Conservation (phyloP, 2,113 vertebrate genomes). For the Lonchura striata region DNA sequence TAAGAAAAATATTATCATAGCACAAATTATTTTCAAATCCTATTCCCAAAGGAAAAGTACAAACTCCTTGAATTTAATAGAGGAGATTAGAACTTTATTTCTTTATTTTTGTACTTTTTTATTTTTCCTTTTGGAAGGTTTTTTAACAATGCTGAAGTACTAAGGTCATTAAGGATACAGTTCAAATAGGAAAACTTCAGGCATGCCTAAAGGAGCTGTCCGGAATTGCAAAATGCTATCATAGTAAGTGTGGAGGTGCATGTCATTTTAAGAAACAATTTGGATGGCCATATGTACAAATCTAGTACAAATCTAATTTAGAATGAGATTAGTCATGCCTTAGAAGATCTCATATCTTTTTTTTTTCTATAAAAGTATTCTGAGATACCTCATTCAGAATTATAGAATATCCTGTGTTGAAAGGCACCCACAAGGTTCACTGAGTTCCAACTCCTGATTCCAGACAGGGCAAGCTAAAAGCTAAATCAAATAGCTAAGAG, state of each 20-base stretch:
- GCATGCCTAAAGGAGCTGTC: neutral
- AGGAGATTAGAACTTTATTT: neutral
- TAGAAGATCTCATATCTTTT: neutral
- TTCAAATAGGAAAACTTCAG: neutral
- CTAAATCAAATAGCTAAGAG: neutral
- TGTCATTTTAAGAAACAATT: neutral
- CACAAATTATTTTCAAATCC: neutral
- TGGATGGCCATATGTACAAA: neutral
- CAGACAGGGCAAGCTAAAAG: neutral
- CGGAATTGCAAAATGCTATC: neutral
- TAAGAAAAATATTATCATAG: neutral
- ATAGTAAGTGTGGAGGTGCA: neutral
- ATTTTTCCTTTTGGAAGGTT: neutral
- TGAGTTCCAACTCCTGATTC: neutral
- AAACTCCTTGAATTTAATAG: neutral
- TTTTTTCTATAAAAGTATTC: neutral
- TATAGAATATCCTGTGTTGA: neutral
- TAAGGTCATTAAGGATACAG: neutral
- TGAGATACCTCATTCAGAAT: neutral
- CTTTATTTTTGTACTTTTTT: neutral
- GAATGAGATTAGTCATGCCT: neutral
- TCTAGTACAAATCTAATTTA: neutral
- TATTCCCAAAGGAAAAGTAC: neutral
- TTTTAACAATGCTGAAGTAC: neutral
- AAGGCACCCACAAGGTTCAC: neutral